phyloP scores from a whole-genome alignment of 2,797 vertebrate species.

The Pangasius mekongensis region DNA sequence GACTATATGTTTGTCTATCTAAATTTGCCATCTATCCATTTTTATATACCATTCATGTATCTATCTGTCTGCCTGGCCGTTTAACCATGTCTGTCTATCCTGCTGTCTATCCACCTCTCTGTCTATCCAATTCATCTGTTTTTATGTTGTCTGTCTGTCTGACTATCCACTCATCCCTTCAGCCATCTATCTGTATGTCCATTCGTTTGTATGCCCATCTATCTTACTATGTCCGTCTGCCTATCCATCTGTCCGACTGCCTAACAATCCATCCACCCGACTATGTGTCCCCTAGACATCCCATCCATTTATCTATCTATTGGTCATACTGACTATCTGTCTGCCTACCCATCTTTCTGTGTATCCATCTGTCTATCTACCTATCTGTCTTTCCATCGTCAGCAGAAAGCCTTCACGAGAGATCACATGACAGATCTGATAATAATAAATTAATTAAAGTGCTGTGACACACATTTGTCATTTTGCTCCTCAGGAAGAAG shows the following conservation, averaged over 20 bases:
- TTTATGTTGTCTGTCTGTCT: background rate
- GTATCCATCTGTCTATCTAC: no score
- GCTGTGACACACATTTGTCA: constrained; percentile 4
- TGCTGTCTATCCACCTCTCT: background rate
- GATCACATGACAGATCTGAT: background rate
- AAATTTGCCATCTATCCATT: background rate
- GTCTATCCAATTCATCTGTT: background rate
- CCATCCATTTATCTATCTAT: no score
- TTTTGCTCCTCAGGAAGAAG: background rate
- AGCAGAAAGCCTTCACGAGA: background rate
- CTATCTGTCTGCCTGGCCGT: background rate
- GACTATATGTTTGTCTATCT: background rate
- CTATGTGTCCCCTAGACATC: background rate
- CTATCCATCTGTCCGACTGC: background rate
- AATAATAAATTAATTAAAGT: constrained; percentile 7
- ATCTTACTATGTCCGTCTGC: background rate
- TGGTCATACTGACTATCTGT: background rate
- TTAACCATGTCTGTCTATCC: background rate
- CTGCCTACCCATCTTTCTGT: background rate
- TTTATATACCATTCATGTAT: background rate
- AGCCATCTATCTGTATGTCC: background rate
- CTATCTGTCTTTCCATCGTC: background rate
- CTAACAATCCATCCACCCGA: constrained; percentile 7
- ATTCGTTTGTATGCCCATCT: background rate
- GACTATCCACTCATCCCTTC: background rate